Percentiles rank a stretch among this genome's conserved stretches.
These are phyloP conservation scores for Beris morrisii DNA, from an alignment of 2,888 invertebrate genomes.

Conservation along the genomic window DNA sequence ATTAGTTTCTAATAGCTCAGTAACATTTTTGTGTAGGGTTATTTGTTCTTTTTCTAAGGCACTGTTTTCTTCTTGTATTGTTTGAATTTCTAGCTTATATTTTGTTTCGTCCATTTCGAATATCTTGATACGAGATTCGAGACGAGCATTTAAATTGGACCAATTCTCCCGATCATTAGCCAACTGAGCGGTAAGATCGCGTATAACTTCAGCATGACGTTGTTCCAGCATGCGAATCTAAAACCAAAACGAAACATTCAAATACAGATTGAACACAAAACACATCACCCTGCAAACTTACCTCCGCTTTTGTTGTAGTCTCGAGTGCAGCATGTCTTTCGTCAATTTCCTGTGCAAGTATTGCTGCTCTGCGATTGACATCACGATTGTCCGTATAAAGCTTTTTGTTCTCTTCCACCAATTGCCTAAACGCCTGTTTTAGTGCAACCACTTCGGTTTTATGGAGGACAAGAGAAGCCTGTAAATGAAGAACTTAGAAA, in stretches of 20 bases:
- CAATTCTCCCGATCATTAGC: constrained; percentile 75
- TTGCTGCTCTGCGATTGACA: constrained; percentile 77
- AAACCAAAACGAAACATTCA: not conserved
- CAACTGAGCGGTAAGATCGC: constrained; percentile 69
- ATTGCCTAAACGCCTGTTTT: constrained; percentile 65
- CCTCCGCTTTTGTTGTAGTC: constrained; percentile 64
- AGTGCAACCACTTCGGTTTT: constrained; percentile 67
- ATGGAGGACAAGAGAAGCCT: constrained; percentile 68
- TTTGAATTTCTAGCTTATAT: constrained; percentile 64
- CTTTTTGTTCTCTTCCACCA: constrained; percentile 78
- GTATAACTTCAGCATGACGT: constrained; percentile 74
- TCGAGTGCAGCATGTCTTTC: constrained; percentile 85
- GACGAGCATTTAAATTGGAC: constrained; percentile 60
- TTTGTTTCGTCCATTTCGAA: constrained; percentile 71
- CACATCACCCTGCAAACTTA: constrained; percentile 33
- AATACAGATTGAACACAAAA: constrained; percentile 3
- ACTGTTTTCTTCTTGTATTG: constrained; percentile 65
- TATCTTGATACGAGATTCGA: constrained; percentile 67
- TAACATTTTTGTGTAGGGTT: constrained; percentile 63
- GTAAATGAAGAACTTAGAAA: constrained; percentile 39
- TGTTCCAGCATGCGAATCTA: constrained; percentile 71
- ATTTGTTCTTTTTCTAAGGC: constrained; percentile 68
- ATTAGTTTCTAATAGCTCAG: constrained; percentile 60
- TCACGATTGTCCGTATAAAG: constrained; percentile 76
- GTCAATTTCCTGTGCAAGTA: constrained; percentile 88